phyloP scores from a whole-genome alignment of 2,797 vertebrate species.

The Spondyliosoma cantharus region DNA sequence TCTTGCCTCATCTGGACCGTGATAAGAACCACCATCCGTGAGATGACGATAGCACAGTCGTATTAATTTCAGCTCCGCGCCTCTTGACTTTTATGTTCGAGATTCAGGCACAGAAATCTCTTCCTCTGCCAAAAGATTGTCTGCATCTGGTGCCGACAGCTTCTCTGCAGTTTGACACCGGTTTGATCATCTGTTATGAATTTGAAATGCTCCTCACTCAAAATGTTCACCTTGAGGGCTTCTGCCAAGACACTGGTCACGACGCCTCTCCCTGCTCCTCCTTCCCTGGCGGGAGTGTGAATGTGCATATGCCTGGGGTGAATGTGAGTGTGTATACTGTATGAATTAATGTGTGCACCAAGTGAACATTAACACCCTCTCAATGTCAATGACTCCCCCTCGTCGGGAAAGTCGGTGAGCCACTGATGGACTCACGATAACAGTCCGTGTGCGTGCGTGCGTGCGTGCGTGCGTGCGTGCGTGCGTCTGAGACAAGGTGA shows the following conservation, averaged over 20 bases:
- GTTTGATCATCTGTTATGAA: constrained; percentile 73
- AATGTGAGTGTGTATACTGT: constrained; percentile 21
- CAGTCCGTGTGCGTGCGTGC: constrained; percentile 4
- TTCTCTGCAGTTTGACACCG: constrained; percentile 52
- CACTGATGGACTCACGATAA: constrained; percentile 40
- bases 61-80: constrained; percentile 51
- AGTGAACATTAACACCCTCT: constrained; percentile 24
- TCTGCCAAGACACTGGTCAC: constrained; percentile 72
- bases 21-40: constrained; percentile 47
- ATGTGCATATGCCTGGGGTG: not conserved
- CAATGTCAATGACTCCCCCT: constrained; percentile 59
- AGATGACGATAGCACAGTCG: constrained; percentile 49
- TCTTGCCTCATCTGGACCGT: constrained; percentile 32
- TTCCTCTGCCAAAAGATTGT: constrained; percentile 59
- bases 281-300: constrained; percentile 28
- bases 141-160: constrained; percentile 67
- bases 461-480: not conserved
- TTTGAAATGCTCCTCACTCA: constrained; percentile 68
- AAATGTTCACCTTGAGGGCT: constrained; percentile 66
- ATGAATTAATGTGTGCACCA: constrained; percentile 17
- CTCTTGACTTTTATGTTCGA: constrained; percentile 55
- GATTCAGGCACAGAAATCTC: constrained; percentile 47
- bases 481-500: constrained; percentile 62
- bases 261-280: constrained; percentile 43
- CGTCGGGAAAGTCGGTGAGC: constrained; percentile 46